Evolutionary conservation across 2,888 invertebrate genomes (phyloP), one percentile per base, ranked within the genome.

Genomic region (Microplitis deprimator): DNA sequence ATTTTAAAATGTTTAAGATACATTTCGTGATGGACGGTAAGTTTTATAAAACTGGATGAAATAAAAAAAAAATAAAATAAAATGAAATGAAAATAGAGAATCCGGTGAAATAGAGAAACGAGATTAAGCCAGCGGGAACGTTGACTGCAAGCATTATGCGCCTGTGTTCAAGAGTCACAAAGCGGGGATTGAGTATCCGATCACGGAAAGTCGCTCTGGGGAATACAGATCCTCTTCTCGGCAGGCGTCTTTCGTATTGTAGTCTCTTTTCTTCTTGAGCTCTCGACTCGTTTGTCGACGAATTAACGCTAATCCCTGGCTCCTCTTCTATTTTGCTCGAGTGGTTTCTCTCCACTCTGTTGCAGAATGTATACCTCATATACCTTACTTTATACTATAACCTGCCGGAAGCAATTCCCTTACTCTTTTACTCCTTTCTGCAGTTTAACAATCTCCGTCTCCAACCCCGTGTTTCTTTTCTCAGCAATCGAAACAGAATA

Each of bases 291-390:
- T 82, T 80, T 78, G 62, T 75, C 81, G 80, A 80, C 82, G 85
- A 84, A 85, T 86, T 85, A 85, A 83, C 82, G 80, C 83, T 84
- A 85, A 86, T 81, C 80, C 84, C 75, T 65, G 13, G 17, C 75
- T 75, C 78, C 71, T 74, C 78, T 77, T 65, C 72, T 68, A 79
- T 75, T 70, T 68, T 69, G 78, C 76, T 73, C 74, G 73, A 75
- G 76, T 40, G 76, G 78, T 79, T 77, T 73, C 82, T 77, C 77
- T 79, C n/a, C 77, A 74, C 65, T 38, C 62, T 64, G 68, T 41
- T 41, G 61, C 50, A 59, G 13, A 17, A 16, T 65, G 20, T 65
- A 13, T 6, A 65, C 8, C n/a, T 41, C n/a, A 6, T 29, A n/a
- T n/a, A 7, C 17, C 60, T 64, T 29, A 10, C 8, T 65, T 41